Evolutionary conservation across 2,888 invertebrate species (phyloP).

Genomic region (Tinea semifulvella): DNA sequence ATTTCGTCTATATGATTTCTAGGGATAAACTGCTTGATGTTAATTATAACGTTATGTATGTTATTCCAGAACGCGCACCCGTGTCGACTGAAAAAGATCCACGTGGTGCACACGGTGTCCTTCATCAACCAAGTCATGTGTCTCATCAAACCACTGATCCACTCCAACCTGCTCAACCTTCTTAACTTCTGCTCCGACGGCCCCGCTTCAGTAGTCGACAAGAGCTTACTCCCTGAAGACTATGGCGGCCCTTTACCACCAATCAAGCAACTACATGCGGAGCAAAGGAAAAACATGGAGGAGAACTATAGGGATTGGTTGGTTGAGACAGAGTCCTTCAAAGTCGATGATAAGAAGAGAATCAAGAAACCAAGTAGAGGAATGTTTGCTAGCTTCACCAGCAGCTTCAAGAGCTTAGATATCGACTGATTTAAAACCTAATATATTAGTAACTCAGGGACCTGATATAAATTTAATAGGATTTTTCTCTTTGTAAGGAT

Average conservation of each 20-base stretch:
- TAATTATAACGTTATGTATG: too few relatives aligned
- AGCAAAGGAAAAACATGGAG: conserved; percentile 63
- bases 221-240: conserved; percentile 58
- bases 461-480: conserved; percentile 32
- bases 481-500: too few relatives aligned
- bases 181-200: conserved; percentile 67
- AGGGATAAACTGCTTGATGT: too few relatives aligned
- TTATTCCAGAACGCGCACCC: conserved; percentile 70
- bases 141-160: conserved; percentile 70
- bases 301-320: conserved; percentile 70
- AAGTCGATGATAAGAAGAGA: conserved; percentile 56
- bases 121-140: conserved; percentile 76
- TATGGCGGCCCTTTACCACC: conserved; percentile 68
- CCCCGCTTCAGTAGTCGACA: conserved; percentile 52
- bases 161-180: conserved; percentile 68
- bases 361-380: conserved; percentile 57
- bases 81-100: conserved; percentile 70
- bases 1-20: too few relatives aligned
- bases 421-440: conserved; percentile 44
- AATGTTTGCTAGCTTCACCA: conserved; percentile 58
- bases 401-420: conserved; percentile 56
- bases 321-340: conserved; percentile 65
- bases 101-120: conserved; percentile 71
- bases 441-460: conserved; percentile 22
- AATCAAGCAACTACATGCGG: conserved; percentile 63